Conservation (phyloP, 2,888 invertebrate genomes). For the Nomada flava region DNA sequence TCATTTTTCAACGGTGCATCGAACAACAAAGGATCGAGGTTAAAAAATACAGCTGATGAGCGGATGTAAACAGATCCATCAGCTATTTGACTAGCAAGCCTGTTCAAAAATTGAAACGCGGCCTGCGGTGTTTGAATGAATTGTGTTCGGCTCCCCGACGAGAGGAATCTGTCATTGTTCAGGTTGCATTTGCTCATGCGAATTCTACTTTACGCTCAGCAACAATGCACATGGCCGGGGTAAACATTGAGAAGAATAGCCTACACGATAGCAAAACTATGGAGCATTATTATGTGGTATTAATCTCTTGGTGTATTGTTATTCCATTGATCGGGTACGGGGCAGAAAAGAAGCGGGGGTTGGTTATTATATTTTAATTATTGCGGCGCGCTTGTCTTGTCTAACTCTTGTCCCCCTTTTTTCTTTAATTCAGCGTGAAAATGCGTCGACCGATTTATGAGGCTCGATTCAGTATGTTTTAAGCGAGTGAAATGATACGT, state of each 20-base stretch:
- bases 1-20: neutral
- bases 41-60: slow-evolving; percentile 18
- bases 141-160: slow-evolving; percentile 39
- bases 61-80: slow-evolving; percentile 24
- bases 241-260: slow-evolving; percentile 25
- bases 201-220: slow-evolving; percentile 42
- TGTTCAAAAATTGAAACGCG: slow-evolving; percentile 47
- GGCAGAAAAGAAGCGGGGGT: neutral
- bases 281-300: slow-evolving; percentile 14
- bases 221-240: slow-evolving; percentile 24
- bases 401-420: neutral
- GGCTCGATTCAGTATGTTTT: slow-evolving; percentile 24
- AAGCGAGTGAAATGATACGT: slow-evolving; percentile 13
- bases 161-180: slow-evolving; percentile 55
- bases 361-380: slow-evolving; percentile 30
- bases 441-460: slow-evolving; percentile 15
- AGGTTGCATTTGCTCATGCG: slow-evolving; percentile 53
- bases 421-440: neutral
- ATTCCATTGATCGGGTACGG: slow-evolving; percentile 16
- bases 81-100: slow-evolving; percentile 20
- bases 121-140: slow-evolving; percentile 42
- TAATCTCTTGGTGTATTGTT: slow-evolving; percentile 32
- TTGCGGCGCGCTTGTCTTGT: neutral
- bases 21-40: neutral
- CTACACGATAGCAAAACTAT: slow-evolving; percentile 28